These are phyloP conservation scores for Zenarchopterus dispar DNA, from an alignment of 2,797 vertebrate genomes.

Conservation along the genomic window DNA sequence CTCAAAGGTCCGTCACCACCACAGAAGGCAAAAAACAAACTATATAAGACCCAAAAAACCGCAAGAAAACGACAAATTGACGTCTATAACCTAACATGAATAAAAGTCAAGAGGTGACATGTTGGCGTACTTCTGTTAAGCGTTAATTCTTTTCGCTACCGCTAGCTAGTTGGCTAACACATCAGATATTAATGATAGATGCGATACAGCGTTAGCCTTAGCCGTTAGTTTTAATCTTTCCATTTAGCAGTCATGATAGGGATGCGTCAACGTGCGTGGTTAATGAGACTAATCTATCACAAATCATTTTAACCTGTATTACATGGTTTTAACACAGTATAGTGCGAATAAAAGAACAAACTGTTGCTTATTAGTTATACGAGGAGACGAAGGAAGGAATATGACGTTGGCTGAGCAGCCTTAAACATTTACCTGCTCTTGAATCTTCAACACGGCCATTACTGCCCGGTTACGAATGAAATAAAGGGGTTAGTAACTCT, in stretches of 20 bases:
- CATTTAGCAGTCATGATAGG: too few species aligned
- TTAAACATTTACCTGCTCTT: conserved; percentile 65
- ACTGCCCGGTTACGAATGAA: conserved; percentile 12
- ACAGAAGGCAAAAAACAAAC: not conserved
- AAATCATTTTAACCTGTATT: not conserved
- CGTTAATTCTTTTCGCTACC: conserved; percentile 17
- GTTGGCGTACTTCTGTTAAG: not conserved
- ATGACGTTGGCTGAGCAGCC: not conserved
- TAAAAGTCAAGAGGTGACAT: conserved; percentile 7
- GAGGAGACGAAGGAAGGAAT: not conserved
- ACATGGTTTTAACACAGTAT: not conserved
- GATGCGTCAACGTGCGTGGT: too few species aligned
- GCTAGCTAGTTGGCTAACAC: conserved; percentile 59
- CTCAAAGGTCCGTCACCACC: too few species aligned
- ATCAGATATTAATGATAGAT: conserved; percentile 11
- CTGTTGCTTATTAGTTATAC: not conserved
- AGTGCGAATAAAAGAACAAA: not conserved
- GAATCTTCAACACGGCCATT: conserved; percentile 74
- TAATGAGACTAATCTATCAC: not conserved
- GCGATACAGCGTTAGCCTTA: conserved; percentile 20
- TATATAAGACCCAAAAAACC: too few species aligned
- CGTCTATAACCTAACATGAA: too few species aligned
- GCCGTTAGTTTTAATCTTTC: not conserved
- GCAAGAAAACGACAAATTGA: not conserved
- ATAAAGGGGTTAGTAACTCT: conserved; percentile 28